Evolutionary conservation across 2,113 vertebrate genomes (phyloP), one percentile per base, ranked within the genome.

Genomic region (Scalopus aquaticus): DNA sequence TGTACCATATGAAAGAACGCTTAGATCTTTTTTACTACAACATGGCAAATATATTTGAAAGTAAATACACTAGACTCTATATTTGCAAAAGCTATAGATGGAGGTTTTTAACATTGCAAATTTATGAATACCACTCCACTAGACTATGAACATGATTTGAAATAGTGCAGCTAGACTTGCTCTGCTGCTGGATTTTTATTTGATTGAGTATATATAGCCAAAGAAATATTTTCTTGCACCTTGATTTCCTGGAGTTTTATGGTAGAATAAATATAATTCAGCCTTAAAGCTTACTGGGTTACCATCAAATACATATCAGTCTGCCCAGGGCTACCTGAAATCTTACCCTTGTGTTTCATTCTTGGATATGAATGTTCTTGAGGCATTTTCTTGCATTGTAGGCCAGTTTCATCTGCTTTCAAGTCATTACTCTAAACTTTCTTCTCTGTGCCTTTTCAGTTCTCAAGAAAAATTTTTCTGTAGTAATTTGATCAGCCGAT

Each of bases 21-120:
- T 46, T 58, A 37, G 16, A 32, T 54, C 86, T 73, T 62, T 90
- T 28, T n/a, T 20, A 88, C 51, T 51, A 10, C 12, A 64, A 37
- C 3, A 67, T 49, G 32, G 74, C 17, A 91, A 89, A 46, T 46
- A 35, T 58, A 90, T 92, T 62, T 65, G 28, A 95, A 94, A 51
- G 60, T 70, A 90, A 90, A 83, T 70, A 42, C 9, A 87, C 24
- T 19, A 54, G 69, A 37, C 4, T 92, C 78, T 67, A 87, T 26
- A 58, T 90, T 77, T 78, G 2, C 22, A 85, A 88, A 95, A 17
- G 9, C 8, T 32, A 6, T 24, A 13, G 51, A 3, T 17, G 62
- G 28, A 83, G 28, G 85, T 28, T 91, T 86, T 86, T 10, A 93
- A n/a, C 4, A 60, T 5, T 81, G 15, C 3, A 54, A 88, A 84